Evolutionary conservation across 2,888 invertebrate species (phyloP), one percentile per base, ranked within the genome.

Genomic region (Drosophila villosipedis): DNA sequence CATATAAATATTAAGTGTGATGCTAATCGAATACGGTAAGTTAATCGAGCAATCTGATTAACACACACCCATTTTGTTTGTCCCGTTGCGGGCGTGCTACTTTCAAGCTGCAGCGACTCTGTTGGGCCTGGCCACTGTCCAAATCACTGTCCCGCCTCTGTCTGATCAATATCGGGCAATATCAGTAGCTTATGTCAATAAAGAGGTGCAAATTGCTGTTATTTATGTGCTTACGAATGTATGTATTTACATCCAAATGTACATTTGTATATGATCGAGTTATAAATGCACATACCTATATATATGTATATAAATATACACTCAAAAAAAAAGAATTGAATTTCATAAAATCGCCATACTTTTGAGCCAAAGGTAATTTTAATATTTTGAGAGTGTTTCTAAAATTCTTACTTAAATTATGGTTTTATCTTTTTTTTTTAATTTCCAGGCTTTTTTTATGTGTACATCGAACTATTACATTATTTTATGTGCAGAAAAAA

Each of bases 141-240:
- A 30, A 39, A 16, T 28, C 31, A 31, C 31, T 31, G 53, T 16
- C 62, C 52, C 50, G 66, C 76, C 70, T 47, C 58, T 35, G 58
- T 25, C 54, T 41, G 30, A 31, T 53, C 58, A 66, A 63, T 60
- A 64, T 53, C 47, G 47, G 25, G 16, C 16, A 25, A 25, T 65
- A 64, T 53, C 68, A 54, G 54, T 55, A 54, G 63, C 53, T 57
- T 54, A 47, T 71, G 65, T 77, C 53, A 76, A 83, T 68, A 60
- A 57, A 37, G 14, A 84, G 68, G 76, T 88, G 88, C 55, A 28
- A 88, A 78, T 78, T 71, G 43, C 39, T 43, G 33, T 47, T 60
- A 75, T 50, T n/a, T 41, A 50, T 55, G 25, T 49, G 25, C 30
- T 16, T 47, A 47, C 25, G 47, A 47, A 59, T 12, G 19, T n/a